Evolutionary conservation across 37 sponge, comb jelly and placozoan species (phyloP).

Genomic region (Oscarella lobularis): DNA sequence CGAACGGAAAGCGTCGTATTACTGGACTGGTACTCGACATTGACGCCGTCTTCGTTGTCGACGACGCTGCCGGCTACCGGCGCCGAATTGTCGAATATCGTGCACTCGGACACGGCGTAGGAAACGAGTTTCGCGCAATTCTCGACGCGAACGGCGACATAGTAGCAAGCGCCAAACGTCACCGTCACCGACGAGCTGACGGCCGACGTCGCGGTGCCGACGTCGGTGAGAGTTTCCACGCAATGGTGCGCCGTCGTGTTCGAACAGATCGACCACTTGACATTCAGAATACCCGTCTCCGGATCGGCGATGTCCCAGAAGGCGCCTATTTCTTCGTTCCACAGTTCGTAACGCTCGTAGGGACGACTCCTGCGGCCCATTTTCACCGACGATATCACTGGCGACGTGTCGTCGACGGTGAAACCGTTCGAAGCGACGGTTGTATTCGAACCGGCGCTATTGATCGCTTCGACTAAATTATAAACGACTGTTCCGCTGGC

Average conservation of each 20-base stretch:
- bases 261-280: not conserved
- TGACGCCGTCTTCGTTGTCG: not conserved
- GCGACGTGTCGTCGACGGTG: not conserved
- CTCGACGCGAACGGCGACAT: not conserved
- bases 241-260: not conserved
- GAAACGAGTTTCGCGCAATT: not conserved
- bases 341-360: not conserved
- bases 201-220: not conserved
- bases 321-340: not conserved
- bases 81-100: not conserved
- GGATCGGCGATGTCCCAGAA: not conserved
- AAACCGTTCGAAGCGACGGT: constrained; percentile 1
- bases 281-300: not conserved
- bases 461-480: not conserved
- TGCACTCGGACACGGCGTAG: not conserved
- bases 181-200: not conserved
- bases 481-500: not conserved
- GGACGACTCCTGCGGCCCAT: not conserved
- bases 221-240: not conserved
- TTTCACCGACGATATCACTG: not conserved
- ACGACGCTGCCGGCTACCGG: not conserved
- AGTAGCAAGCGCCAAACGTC: not conserved
- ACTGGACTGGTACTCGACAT: not conserved
- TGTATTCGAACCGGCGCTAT: not conserved
- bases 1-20: not conserved